Percentiles rank a stretch among this genome's conserved stretches.
These are phyloP conservation scores for Pogonocichla stellata DNA, from an alignment of 2,113 vertebrate genomes.

Conservation along the genomic window DNA sequence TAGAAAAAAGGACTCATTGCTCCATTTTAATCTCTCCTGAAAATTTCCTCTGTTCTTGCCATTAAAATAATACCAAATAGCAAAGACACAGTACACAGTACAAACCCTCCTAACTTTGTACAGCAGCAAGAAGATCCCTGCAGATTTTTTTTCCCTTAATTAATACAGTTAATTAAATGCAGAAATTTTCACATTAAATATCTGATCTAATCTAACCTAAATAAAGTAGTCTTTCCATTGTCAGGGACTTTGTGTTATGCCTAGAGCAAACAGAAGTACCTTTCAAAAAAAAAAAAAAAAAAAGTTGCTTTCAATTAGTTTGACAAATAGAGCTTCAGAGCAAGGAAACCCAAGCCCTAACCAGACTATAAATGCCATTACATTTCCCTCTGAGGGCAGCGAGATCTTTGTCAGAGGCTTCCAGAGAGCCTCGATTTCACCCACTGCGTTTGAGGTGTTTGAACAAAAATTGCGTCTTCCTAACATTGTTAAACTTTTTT, in stretches of 20 bases:
- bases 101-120: neutral
- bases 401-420: neutral
- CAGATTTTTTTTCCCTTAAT: neutral
- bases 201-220: neutral
- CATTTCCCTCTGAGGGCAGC: neutral
- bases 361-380: neutral
- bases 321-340: neutral
- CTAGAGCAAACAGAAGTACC: neutral
- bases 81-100: neutral
- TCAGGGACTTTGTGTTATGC: neutral
- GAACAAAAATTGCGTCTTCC: neutral
- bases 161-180: slow-evolving; percentile 6
- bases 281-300: neutral
- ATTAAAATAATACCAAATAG: slow-evolving; percentile 16
- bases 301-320: neutral
- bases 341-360: neutral
- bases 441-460: neutral
- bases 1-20: neutral
- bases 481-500: neutral
- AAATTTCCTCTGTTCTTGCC: neutral
- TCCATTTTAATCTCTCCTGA: neutral
- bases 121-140: neutral
- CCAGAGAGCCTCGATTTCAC: neutral
- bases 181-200: neutral
- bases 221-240: neutral